Conservation (phyloP, 1,140 invertebrate species). For the Coenobita brevimanus region DNA sequence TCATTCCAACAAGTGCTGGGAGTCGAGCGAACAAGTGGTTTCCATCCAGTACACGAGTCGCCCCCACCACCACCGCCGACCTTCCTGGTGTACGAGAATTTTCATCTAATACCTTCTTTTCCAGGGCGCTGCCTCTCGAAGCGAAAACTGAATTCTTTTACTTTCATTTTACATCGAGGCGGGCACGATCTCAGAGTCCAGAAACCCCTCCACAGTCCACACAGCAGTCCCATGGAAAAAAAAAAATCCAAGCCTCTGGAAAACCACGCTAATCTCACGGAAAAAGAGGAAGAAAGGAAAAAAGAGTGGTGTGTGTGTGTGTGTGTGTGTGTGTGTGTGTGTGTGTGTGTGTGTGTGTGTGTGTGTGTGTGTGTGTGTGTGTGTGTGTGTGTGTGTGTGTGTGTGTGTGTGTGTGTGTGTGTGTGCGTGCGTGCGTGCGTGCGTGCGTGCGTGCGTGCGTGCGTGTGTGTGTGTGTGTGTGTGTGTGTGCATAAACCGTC, state of each 20-base stretch:
- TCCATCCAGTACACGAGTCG: conserved; percentile 59
- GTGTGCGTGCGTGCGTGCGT: not conserved
- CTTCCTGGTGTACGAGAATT: conserved; percentile 32
- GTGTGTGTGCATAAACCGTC: not conserved
- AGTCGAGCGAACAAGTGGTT: conserved; percentile 63
- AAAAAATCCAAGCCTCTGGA: no score
- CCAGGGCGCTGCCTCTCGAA: not conserved
- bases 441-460: not conserved
- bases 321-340: no score
- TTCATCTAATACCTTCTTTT: conserved; percentile 26
- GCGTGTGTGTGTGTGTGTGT: not conserved
- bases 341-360: not conserved
- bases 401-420: conserved; percentile 8
- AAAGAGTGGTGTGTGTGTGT: not conserved
- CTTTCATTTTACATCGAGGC: no score
- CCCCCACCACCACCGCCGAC: conserved; percentile 34
- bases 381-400: conserved; percentile 27
- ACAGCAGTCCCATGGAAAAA: not conserved
- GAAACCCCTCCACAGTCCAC: not conserved
- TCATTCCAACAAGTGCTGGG: conserved; percentile 62
- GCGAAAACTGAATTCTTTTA: no score
- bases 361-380: conserved; percentile 23
- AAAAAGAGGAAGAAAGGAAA: no score
- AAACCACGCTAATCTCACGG: no score
- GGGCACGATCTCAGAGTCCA: not conserved